Base-by-base conservation (phyloP, 2,797 vertebrate species). In the Sardinella longiceps region DNA sequence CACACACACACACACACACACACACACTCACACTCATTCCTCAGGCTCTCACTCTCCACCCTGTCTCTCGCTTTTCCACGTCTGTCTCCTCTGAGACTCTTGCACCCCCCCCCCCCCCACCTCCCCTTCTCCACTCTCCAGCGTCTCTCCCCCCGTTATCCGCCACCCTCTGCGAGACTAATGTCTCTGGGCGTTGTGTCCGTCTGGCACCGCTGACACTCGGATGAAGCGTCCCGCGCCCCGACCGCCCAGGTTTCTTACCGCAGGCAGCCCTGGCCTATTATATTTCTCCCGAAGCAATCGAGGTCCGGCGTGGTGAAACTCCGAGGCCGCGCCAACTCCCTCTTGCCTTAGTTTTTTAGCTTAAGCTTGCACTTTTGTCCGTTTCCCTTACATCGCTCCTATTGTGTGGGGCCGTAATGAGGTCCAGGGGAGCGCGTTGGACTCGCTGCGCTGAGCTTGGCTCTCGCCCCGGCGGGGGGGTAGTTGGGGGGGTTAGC, bases 401-500 rank as follows among this genome's bases (percentile, higher is more conserved):
- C 87, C 87, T 93, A 90, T 93, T 94, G 93, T 92, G 92, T 86
- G 89, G 86, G 88, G 91, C 92, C 90, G 92, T 95, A 95, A 95
- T 95, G 95, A 95, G 94, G 92, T 94, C 92, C 94, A 94, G 90
- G 93, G 94, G 94, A 94, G 92, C 92, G 90, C 87, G 87, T 91
- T 93, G 94, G 92, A 93, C 93, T 85, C 53, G 53, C 81, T 25
- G 50, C 58, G 66, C 81, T 81, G 80, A 81, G 46, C 70, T 86
- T 85, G 74, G 56, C 53, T 80, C 85, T 92, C 89, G 92, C 84
- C 93, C 66, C 91, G 93, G 92, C 92, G 93, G 92, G 93, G 92
- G 43, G n/a, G n/a, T n/a, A n/a, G n/a, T n/a, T n/a, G n/a, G n/a
- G n/a, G 92, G 92, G 90, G 92, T 94, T 94, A 94, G 95, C 94